These are phyloP conservation scores for Eurystomus glaucurus DNA, from an alignment of 2,797 vertebrate species.

Conservation along the genomic window DNA sequence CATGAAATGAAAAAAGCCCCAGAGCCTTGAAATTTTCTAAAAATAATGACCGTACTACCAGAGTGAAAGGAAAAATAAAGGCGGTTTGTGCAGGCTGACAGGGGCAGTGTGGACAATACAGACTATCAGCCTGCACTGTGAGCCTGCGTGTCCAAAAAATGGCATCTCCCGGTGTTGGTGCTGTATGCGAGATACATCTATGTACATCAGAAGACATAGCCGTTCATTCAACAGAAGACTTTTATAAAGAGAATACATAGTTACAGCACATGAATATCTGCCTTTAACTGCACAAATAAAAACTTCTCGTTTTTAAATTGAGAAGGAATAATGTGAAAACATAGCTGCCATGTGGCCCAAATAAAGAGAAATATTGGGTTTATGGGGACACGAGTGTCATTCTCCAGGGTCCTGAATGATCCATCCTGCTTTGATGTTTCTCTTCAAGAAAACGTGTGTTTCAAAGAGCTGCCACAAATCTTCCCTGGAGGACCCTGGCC, in stretches of 20 bases:
- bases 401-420: neutral
- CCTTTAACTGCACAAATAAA: neutral
- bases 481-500: neutral
- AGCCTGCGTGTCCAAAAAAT: accelerated
- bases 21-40: neutral
- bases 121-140: neutral
- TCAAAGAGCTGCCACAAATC: neutral
- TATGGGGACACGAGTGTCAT: neutral
- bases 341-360: neutral
- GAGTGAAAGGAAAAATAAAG: neutral
- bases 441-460: neutral
- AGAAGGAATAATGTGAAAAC: neutral
- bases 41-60: neutral
- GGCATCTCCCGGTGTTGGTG: neutral
- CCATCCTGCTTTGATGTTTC: neutral
- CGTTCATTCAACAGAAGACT: neutral
- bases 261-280: neutral
- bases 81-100: neutral
- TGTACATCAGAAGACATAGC: accelerated
- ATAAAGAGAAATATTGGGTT: neutral
- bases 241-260: accelerated
- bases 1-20: neutral
- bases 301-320: neutral
- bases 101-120: neutral
- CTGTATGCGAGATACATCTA: neutral